Conservation (phyloP, 2,888 invertebrate genomes). For the Hypomecis punctinalis region DNA sequence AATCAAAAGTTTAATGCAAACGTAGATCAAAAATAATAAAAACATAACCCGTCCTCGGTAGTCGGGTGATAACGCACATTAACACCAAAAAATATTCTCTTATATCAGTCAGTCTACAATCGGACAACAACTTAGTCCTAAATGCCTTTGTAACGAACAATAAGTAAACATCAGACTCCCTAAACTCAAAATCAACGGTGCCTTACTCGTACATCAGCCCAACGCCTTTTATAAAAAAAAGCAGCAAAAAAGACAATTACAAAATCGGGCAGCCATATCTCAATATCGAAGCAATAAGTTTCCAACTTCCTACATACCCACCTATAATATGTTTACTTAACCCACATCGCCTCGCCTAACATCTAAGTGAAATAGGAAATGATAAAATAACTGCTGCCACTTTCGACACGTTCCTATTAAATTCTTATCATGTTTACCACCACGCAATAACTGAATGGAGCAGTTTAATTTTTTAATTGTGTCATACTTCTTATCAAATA, state of each 20-base stretch:
- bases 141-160: neutral
- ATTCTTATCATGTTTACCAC: constrained; percentile 69
- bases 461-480: constrained; percentile 56
- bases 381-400: constrained; percentile 57
- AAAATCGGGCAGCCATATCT: constrained; percentile 10
- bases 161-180: neutral
- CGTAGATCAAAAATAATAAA: too few species aligned
- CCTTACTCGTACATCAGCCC: neutral
- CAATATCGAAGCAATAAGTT: constrained; percentile 26
- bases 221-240: neutral
- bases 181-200: neutral
- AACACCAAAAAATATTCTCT: too few species aligned
- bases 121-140: too few species aligned
- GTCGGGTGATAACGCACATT: too few species aligned
- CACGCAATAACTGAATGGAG: constrained; percentile 68
- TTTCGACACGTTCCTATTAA: constrained; percentile 61
- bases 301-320: constrained; percentile 24
- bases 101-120: too few species aligned
- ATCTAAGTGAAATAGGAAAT: constrained; percentile 48
- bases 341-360: constrained; percentile 41
- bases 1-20: too few species aligned
- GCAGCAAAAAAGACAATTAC: constrained; percentile 2
- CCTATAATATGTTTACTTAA: constrained; percentile 40
- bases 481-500: constrained; percentile 54
- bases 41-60: too few species aligned